Evolutionary conservation across 2,888 invertebrate species (phyloP).

Genomic region (Chalcosyrphus nemorum): DNA sequence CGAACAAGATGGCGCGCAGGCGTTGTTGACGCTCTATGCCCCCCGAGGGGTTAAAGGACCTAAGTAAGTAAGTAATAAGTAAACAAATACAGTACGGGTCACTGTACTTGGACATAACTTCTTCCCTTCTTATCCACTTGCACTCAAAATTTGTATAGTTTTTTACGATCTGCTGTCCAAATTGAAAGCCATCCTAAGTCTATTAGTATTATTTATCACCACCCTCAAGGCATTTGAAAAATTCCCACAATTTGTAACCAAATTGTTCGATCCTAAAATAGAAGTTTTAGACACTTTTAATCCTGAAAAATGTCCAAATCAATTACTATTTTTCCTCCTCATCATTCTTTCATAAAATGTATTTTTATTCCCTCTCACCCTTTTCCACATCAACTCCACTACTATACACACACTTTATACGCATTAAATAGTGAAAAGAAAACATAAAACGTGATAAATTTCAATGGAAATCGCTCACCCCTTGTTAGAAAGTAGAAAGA

Average conservation of each 20-base stretch:
- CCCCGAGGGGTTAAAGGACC: too few relatives aligned
- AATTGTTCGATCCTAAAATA: background rate
- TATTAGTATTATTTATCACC: background rate
- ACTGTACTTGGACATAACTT: too few relatives aligned
- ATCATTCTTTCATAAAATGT: constrained; percentile 35
- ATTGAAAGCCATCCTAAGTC: background rate
- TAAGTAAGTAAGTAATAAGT: too few relatives aligned
- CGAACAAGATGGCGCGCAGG: too few relatives aligned
- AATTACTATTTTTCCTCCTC: constrained; percentile 14
- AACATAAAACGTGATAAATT: constrained; percentile 67
- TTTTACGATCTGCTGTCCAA: background rate
- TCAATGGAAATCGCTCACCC: constrained; percentile 38
- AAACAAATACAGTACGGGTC: too few relatives aligned
- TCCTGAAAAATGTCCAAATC: constrained; percentile 9
- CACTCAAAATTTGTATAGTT: too few relatives aligned
- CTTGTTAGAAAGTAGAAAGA: background rate
- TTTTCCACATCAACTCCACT: constrained; percentile 8
- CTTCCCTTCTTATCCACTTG: too few relatives aligned
- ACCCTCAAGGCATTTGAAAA: background rate
- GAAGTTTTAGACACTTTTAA: background rate
- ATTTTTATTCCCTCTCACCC: constrained; percentile 40
- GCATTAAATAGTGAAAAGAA: constrained; percentile 32
- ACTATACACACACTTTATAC: constrained; percentile 38
- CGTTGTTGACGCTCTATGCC: too few relatives aligned
- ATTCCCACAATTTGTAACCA: background rate